phyloP scores from a whole-genome alignment of 2,113 vertebrate genomes.

The Argyrosomus japonicus region DNA sequence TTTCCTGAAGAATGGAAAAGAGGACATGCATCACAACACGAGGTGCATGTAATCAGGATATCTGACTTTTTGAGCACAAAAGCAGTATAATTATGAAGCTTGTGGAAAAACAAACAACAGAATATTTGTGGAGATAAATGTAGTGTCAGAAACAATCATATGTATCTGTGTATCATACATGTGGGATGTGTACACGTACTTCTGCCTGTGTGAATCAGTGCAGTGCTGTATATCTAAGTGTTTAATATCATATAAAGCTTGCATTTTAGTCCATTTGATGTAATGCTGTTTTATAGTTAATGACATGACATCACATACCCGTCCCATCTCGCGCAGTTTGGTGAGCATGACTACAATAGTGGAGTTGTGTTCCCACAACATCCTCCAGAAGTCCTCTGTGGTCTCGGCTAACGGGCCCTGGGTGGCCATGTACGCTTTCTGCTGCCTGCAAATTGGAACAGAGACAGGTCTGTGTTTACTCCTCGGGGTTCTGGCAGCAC shows the following conservation, averaged over 20 bases:
- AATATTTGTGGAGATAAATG: too few relatives aligned
- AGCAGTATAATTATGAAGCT: not conserved
- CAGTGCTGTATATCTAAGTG: too few relatives aligned
- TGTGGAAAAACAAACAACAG: not conserved
- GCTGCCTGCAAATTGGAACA: constrained; percentile 86
- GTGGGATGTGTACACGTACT: too few relatives aligned
- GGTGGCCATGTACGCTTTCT: constrained; percentile 96
- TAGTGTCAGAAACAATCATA: too few relatives aligned
- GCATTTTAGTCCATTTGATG: not conserved
- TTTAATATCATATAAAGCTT: not conserved
- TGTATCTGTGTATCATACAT: too few relatives aligned
- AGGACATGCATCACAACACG: not conserved
- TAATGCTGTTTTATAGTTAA: not conserved
- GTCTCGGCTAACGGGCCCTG: constrained; percentile 96
- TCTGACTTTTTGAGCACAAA: not conserved
- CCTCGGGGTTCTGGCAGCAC: constrained; percentile 22
- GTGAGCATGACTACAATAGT: constrained; percentile 99
- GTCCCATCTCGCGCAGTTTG: constrained; percentile 96
- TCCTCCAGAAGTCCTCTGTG: constrained; percentile 98
- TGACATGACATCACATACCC: constrained; percentile 79
- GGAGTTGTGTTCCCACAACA: constrained; percentile 99
- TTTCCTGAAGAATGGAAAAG: constrained; percentile 85
- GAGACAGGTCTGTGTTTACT: constrained; percentile 41
- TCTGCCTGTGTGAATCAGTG: too few relatives aligned
- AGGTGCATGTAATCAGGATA: not conserved